These are phyloP conservation scores for Microtus ochrogaster DNA, from an alignment of 2,113 vertebrate species.

Conservation along the genomic window DNA sequence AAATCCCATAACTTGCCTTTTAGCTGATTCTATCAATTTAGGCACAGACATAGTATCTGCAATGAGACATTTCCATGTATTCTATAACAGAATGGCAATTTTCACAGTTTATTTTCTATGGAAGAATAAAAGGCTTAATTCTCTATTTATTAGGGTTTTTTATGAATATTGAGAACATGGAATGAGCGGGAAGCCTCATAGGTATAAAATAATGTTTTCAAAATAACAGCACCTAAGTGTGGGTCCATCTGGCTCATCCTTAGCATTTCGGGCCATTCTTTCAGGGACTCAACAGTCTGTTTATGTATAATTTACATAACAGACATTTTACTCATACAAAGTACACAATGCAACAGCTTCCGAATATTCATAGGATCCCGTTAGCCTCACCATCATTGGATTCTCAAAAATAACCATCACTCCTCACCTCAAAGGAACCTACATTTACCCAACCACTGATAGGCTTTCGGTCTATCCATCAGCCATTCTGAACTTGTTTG, in stretches of 20 bases:
- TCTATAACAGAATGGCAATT: slow-evolving; percentile 17
- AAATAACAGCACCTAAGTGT: not conserved
- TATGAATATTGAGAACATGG: not conserved
- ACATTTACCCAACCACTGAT: not conserved
- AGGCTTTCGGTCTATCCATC: not conserved
- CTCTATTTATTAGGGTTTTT: not conserved
- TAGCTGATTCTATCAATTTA: slow-evolving; percentile 22
- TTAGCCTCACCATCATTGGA: not conserved
- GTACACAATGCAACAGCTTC: not conserved
- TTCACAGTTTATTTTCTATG: slow-evolving; percentile 13
- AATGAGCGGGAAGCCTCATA: not conserved
- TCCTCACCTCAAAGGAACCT: not conserved
- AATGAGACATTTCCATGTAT: slow-evolving; percentile 36
- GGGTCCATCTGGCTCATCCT: not conserved
- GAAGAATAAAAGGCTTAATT: slow-evolving; percentile 56
- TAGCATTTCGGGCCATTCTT: not conserved
- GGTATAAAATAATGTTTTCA: slow-evolving; percentile 22
- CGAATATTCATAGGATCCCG: not conserved
- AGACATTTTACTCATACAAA: not conserved
- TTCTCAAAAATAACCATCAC: not conserved
- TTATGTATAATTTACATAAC: slow-evolving; percentile 19
- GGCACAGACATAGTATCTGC: not conserved
- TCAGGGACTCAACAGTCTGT: not conserved
- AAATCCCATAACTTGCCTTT: slow-evolving; percentile 41
- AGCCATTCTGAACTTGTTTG: not conserved